Base-by-base conservation (phyloP, 2,797 vertebrate species). In the Lacerta agilis region DNA sequence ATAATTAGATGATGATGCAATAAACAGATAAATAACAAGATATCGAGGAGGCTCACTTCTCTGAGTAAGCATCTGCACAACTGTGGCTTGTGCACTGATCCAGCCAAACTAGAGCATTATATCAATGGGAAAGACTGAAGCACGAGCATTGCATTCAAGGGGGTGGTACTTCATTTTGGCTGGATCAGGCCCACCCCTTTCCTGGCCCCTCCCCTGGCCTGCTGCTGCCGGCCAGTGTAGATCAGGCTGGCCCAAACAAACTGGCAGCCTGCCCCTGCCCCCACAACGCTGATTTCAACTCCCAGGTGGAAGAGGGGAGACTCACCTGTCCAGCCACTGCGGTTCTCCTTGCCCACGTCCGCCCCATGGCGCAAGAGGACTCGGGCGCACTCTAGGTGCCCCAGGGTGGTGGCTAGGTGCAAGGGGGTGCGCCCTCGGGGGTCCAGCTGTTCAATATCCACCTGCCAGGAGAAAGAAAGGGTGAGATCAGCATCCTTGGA, bases 311-410 rank as follows among this genome's bases (percentile, higher is more conserved):
- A 69, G 4, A 3, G 29, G 3, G 6, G 2, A 18, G 27, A 1
- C 97, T 81, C 92, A 99, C 99, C 99, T 69, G 98, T 99, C 99
- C 99, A 99, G 87, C 98, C 98, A 0, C 97, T 99, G 95, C 97
- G 97, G 95, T 99, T 99, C 96, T 99, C 98, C 95, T 98, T 98
- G 97, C 98, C 97, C 88, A 99, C 98, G 0, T 99, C 98, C 0
- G 99, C 99, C 0, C 99, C 99, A 10, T 98, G 97, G 66, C 98
- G 97, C 91, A 99, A 96, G 92, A 99, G 97, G 88, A 99, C 97
- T 58, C 97, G 96, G 82, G 98, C 98, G 33, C 98, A 99, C 83
- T 99, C 99, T 10, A 99, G 96, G 95, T 98, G 97, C 75, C 98
- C 98, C 95, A 99, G 94, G 0, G 98, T 99, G 92, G 99, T 98